Conservation (phyloP, 2,797 vertebrate genomes). For the Brachyrhaphis roseni region DNA sequence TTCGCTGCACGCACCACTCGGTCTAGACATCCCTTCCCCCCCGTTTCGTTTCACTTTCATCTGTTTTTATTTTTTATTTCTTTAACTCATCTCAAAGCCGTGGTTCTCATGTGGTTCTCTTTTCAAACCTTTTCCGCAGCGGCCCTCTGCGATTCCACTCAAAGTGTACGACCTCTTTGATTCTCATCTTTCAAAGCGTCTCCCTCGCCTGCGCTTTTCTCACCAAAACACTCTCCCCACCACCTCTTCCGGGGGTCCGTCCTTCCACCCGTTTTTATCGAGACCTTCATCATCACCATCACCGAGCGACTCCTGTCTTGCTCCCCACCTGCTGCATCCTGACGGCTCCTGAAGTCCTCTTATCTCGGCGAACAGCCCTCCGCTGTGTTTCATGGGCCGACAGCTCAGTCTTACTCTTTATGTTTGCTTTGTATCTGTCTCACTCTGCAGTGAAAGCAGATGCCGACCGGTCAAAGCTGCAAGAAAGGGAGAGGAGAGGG, state of each 20-base stretch:
- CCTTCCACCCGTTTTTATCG: slow-evolving; percentile 21
- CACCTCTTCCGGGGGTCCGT: slow-evolving; percentile 18
- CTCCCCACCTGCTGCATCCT: slow-evolving; percentile 30
- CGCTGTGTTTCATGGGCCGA: slow-evolving; percentile 21
- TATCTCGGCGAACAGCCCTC: slow-evolving; percentile 27
- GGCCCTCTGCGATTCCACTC: slow-evolving; percentile 23
- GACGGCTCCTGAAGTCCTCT: slow-evolving; percentile 23
- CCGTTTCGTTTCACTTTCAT: slow-evolving; percentile 34
- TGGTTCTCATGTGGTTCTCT: slow-evolving; percentile 20
- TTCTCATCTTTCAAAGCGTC: slow-evolving; percentile 12
- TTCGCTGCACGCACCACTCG: neutral
- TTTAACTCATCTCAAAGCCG: slow-evolving; percentile 14
- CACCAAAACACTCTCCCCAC: slow-evolving; percentile 1
- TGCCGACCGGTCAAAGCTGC: neutral
- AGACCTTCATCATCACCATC: slow-evolving; percentile 13
- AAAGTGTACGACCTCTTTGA: slow-evolving; percentile 23
- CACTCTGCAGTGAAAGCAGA: slow-evolving; percentile 12
- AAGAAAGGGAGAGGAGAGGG: neutral
- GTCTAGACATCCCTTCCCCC: slow-evolving; percentile 8
- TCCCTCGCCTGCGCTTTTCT: slow-evolving; percentile 5
- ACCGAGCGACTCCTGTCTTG: slow-evolving; percentile 20
- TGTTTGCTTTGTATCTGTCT: slow-evolving; percentile 10
- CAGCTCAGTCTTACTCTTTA: slow-evolving; percentile 17
- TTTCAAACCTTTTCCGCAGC: slow-evolving; percentile 26
- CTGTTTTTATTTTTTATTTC: slow-evolving; percentile 10